These are phyloP conservation scores for Acestrorhynchus altus DNA, from an alignment of 2,797 vertebrate species.

Conservation along the genomic window DNA sequence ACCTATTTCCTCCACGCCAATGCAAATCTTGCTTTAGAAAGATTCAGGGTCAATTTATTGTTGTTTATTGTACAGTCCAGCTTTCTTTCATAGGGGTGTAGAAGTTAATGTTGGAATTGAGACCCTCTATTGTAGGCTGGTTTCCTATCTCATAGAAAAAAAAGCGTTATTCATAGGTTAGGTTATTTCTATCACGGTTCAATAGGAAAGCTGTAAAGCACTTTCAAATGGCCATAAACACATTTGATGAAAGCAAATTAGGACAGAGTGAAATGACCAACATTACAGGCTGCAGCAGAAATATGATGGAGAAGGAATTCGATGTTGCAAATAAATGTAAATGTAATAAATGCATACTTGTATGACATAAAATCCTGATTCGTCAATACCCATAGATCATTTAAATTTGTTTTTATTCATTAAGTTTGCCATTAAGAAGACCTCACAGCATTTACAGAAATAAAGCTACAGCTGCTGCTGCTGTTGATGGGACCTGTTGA, in stretches of 20 bases:
- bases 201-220: slow-evolving; percentile 80
- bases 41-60: neutral
- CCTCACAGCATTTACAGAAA: slow-evolving; percentile 67
- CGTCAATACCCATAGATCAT: slow-evolving; percentile 73
- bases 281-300: slow-evolving; percentile 80
- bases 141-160: neutral
- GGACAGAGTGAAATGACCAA: slow-evolving; percentile 80
- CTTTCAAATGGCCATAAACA: slow-evolving; percentile 81
- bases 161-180: slow-evolving; percentile 73
- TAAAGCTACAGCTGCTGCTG: slow-evolving; percentile 56
- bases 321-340: slow-evolving; percentile 79
- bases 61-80: slow-evolving; percentile 5
- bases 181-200: slow-evolving; percentile 79
- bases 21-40: slow-evolving; percentile 4
- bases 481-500: slow-evolving; percentile 75
- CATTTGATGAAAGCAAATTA: slow-evolving; percentile 85
- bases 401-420: slow-evolving; percentile 71
- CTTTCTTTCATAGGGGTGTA: too few relatives aligned
- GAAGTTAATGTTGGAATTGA: slow-evolving; percentile 23
- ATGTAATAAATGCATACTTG: slow-evolving; percentile 81
- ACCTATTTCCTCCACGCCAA: slow-evolving; percentile 33
- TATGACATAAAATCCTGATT: slow-evolving; percentile 73
- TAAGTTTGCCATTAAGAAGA: slow-evolving; percentile 69
- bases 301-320: slow-evolving; percentile 75
- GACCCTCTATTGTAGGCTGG: slow-evolving; percentile 25